Percentiles rank a stretch among this genome's conserved stretches.
phyloP scores from a whole-genome alignment of 2,888 invertebrate species.

The Antheraea assamensis region DNA sequence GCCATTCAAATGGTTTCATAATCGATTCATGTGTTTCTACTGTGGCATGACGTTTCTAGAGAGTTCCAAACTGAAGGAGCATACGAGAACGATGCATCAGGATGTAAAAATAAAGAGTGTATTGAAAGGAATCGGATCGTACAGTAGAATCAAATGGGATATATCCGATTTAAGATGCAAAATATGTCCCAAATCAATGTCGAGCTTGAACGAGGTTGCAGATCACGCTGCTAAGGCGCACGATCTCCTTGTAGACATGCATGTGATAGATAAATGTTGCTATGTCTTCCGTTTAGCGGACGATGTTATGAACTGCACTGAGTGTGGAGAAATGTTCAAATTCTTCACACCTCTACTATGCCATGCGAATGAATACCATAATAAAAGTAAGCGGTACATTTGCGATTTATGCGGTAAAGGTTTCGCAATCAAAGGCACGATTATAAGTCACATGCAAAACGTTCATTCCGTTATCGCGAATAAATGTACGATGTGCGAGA shows the following conservation, averaged over 20 bases:
- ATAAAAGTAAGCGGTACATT: constrained; percentile 38
- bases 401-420: constrained; percentile 53
- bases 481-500: constrained; percentile 29
- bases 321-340: constrained; percentile 44
- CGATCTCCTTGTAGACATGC: constrained; percentile 34
- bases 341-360: constrained; percentile 50
- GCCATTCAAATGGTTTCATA: constrained; percentile 38
- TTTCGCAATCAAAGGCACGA: constrained; percentile 44
- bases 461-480: constrained; percentile 31
- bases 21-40: constrained; percentile 40
- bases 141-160: constrained; percentile 50
- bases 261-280: constrained; percentile 31
- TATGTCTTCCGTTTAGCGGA: constrained; percentile 49
- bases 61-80: constrained; percentile 27
- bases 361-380: constrained; percentile 48
- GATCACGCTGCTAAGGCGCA: constrained; percentile 40
- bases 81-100: constrained; percentile 12
- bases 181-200: constrained; percentile 39
- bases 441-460: constrained; percentile 42
- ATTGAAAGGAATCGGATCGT: constrained; percentile 22
- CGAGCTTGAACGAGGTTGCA: constrained; percentile 39
- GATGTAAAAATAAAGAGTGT: constrained; percentile 19
- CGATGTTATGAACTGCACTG: constrained; percentile 42
- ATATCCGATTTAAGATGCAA: constrained; percentile 51
- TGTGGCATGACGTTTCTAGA: constrained; percentile 30